A percentile compares a stretch with the other conserved stretches of the same genome.
Evolutionary conservation across 2,797 vertebrate species (phyloP).

Genomic region (Ciconia nigra): DNA sequence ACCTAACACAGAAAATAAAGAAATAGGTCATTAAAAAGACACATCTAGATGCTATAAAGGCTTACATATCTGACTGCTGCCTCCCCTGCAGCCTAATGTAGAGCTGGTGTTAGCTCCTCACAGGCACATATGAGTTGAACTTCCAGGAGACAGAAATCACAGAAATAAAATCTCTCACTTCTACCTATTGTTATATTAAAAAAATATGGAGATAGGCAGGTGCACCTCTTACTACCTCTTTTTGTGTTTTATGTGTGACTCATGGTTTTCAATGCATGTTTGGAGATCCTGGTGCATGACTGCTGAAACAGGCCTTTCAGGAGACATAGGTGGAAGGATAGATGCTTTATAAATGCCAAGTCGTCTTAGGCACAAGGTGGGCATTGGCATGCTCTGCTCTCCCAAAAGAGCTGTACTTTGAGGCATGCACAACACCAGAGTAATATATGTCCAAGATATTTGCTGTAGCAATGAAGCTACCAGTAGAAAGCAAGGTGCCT

Average conservation of each 20-base stretch:
- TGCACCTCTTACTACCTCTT: background rate
- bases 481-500: background rate
- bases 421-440: background rate
- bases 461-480: background rate
- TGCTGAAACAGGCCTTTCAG: background rate
- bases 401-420: background rate
- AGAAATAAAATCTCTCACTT: background rate
- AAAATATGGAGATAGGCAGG: background rate
- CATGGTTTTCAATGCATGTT: background rate
- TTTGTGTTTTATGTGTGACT: background rate
- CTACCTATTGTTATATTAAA: background rate
- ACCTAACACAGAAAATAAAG: background rate
- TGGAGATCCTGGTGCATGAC: background rate
- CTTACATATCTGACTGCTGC: background rate
- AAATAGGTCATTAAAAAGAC: background rate
- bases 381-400: background rate
- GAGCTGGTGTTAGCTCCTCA: background rate
- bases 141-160: background rate
- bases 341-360: background rate
- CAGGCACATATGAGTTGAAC: background rate
- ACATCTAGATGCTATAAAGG: background rate
- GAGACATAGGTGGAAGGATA: background rate
- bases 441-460: background rate
- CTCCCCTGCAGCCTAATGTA: background rate
- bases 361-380: background rate